These are phyloP conservation scores for Podabrus alpinus DNA, from an alignment of 2,888 invertebrate species.

Conservation along the genomic window DNA sequence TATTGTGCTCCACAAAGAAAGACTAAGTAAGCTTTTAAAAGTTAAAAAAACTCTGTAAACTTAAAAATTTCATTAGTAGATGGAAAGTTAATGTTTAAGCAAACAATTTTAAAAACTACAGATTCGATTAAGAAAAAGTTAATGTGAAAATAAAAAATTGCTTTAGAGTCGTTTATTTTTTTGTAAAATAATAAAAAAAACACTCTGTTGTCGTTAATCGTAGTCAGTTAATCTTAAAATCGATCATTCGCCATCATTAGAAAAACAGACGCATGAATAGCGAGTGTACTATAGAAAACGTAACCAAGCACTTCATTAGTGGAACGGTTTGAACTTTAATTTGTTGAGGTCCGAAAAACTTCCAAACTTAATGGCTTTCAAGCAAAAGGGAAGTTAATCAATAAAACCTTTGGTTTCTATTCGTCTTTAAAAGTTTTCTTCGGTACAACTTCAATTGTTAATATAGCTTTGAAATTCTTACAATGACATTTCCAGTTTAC, in stretches of 20 bases:
- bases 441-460: neutral
- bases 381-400: constrained; percentile 49
- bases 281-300: constrained; percentile 22
- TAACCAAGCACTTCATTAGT: constrained; percentile 44
- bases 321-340: constrained; percentile 47
- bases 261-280: constrained; percentile 12
- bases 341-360: constrained; percentile 44
- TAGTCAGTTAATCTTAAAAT: constrained; percentile 9
- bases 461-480: neutral
- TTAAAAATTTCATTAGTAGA: neutral
- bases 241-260: constrained; percentile 14
- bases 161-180: neutral
- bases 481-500: neutral
- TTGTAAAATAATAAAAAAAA: neutral
- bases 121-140: neutral
- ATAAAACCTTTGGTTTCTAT: constrained; percentile 50
- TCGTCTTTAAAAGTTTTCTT: constrained; percentile 39
- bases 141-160: neutral
- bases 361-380: constrained; percentile 47
- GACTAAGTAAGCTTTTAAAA: neutral
- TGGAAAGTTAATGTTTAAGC: neutral
- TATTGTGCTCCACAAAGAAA: neutral
- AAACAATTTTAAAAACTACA: neutral
- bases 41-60: neutral
- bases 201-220: constrained; percentile 9